Base-by-base conservation (phyloP, 2,797 vertebrate species). In the Coccyzus lansbergi region DNA sequence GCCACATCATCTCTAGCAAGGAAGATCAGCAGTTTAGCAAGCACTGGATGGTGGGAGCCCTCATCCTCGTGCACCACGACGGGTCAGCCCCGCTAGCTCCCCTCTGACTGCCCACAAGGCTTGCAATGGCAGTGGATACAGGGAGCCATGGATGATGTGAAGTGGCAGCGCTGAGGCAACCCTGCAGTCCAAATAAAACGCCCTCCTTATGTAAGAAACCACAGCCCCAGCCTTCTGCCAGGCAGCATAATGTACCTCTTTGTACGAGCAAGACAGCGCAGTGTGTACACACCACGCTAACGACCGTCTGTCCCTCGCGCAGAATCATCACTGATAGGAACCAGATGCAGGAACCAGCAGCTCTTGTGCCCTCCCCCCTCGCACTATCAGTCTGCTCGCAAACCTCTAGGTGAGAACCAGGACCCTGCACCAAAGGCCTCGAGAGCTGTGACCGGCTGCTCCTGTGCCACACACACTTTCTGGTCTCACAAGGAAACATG, bases 141-240 rank as follows among this genome's bases (percentile, higher is more conserved):
- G 81, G 88, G 62, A 96, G 88, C 92, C 42, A 56, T 12, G 65
- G 93, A 55, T 8, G 48, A 92, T 83, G 96, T 72, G 86, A 96
- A 95, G 93, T 28, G 63, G 97, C 97, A 90, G 92, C 1, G 59
- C 84, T 64, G 96, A 96, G 94, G 95, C 89, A 95, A 82, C 82
- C 51, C 34, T 21, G 95, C 93, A 63, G 83, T 83, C 97, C 97
- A 97, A 97, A 97, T 91, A 96, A 96, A 98, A 97, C 90, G 74
- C 94, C 94, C 86, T 96, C 95, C 96, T 98, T 97, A 97, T 93
- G 94, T 97, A 98, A 98, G 97, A 97, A 98, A 97, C 97, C 97
- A 78, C 98, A 97, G 97, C 94, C 28, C 86, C 21, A 9, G 1
- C 51, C 72, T 19, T 22, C 94, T 97, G 97, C 97, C 97, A 98